Percentiles rank a stretch among this genome's conserved stretches.
phyloP scores from a whole-genome alignment of 2,888 invertebrate genomes.

The Cataglyphis albicans region DNA sequence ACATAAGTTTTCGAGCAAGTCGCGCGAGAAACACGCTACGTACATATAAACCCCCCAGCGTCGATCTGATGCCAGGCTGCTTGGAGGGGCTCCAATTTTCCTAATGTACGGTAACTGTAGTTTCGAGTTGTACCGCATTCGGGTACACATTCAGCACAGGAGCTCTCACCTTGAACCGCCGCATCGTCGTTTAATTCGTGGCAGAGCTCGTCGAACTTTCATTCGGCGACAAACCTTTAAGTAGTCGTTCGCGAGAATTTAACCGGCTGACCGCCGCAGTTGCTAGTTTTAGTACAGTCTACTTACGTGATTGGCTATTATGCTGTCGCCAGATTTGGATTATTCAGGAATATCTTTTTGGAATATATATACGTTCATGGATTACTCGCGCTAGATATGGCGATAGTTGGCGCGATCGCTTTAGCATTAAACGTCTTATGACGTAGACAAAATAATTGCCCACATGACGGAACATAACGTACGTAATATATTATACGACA shows the following conservation, averaged over 20 bases:
- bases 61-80: conserved; percentile 74
- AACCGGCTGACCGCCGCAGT: not conserved
- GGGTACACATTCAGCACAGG: conserved; percentile 60
- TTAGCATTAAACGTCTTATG: conserved; percentile 1
- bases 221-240: conserved; percentile 1
- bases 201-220: conserved; percentile 59
- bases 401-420: not conserved
- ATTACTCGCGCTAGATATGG: not conserved
- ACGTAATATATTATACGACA: not conserved
- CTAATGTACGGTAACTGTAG: conserved; percentile 78
- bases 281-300: not conserved
- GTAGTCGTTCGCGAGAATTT: not conserved
- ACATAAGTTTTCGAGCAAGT: conserved; percentile 28
- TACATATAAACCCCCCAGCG: conserved; percentile 63
- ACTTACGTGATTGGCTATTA: not conserved
- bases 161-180: conserved; percentile 63
- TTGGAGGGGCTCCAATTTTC: conserved; percentile 84
- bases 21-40: conserved; percentile 36
- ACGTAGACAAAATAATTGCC: not conserved
- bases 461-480: not conserved
- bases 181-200: conserved; percentile 28
- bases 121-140: conserved; percentile 67
- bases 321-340: not conserved
- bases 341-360: not conserved
- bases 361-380: not conserved